Conservation (phyloP, 1,140 invertebrate genomes). For the Theocolax elegans region DNA sequence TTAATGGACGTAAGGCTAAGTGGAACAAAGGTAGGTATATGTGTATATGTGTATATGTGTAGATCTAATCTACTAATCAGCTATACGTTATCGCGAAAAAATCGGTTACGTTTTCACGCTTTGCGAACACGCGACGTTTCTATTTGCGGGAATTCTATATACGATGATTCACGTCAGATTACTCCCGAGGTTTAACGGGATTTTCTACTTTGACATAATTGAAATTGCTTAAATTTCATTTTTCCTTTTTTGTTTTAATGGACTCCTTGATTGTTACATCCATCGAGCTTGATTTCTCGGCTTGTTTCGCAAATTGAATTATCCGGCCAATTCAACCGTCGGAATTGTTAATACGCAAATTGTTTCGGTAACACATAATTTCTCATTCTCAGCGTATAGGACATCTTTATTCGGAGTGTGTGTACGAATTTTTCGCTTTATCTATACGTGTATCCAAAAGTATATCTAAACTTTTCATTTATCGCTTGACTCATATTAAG, state of each 20-base stretch:
- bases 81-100: background rate
- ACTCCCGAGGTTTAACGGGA: background rate
- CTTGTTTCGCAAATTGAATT: background rate
- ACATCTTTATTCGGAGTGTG: no score
- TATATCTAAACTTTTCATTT: no score
- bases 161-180: slow-evolving; percentile 9
- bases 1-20: background rate
- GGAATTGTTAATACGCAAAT: no score
- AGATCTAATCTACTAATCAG: slow-evolving; percentile 19
- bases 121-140: slow-evolving; percentile 7
- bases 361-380: no score
- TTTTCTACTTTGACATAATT: no score
- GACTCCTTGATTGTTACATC: background rate
- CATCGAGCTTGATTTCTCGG: background rate
- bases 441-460: no score
- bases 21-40: background rate
- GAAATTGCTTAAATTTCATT: no score
- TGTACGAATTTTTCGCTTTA: no score
- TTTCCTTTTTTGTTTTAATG: background rate
- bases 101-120: background rate
- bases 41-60: no score
- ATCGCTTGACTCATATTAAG: no score
- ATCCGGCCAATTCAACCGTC: background rate
- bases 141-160: slow-evolving; percentile 1
- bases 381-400: no score